Evolutionary conservation across 2,888 invertebrate genomes (phyloP), one percentile per base, ranked within the genome.

Genomic region (Cosmopolites sordidus): DNA sequence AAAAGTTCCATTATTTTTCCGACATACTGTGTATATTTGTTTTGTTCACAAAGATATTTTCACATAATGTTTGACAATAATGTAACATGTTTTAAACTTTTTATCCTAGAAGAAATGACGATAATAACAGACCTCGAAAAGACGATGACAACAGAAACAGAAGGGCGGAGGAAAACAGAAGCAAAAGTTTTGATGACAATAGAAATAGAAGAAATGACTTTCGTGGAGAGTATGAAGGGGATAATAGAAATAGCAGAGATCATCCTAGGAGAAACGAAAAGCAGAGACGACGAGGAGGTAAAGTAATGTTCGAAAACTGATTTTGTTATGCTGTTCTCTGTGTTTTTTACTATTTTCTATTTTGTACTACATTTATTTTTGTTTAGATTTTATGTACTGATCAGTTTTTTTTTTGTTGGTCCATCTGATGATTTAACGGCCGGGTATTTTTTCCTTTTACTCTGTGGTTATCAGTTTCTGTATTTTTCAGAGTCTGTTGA

Each of bases 231-330:
- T 47, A 44, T 8, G 58, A 57, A 5, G 44, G 54, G 40, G 56
- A 58, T 16, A 45, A 61, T 33, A 51, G 51, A 27, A 55, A 56
- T 38, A 40, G 51, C 12, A 55, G 50, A 41, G 54, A 58, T 54
- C 27, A 54, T 30, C n/a, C 40, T 18, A 53, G 40, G 37, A 43
- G 57, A 29, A 55, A 54, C 18, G 58, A 15, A 42, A 51, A 50
- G 58, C 52, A 42, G 42, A 58, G 51, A 42, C 42, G 53, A 29
- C 45, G 52, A 15, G 54, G 56, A 17, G 47, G 51, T 27, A 41
- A 33, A 12, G n/a, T n/a, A n/a, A 12, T 11, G 12, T 33, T 33
- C 3, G 4, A 22, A 3, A 5, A 8, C 22, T 8, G 22, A 22
- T 22, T 22, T 22, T 22, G 4, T 22, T 22, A 22, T 22, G n/a